Evolutionary conservation across 2,888 invertebrate genomes (phyloP).

Genomic region (Aphodius granarius): DNA sequence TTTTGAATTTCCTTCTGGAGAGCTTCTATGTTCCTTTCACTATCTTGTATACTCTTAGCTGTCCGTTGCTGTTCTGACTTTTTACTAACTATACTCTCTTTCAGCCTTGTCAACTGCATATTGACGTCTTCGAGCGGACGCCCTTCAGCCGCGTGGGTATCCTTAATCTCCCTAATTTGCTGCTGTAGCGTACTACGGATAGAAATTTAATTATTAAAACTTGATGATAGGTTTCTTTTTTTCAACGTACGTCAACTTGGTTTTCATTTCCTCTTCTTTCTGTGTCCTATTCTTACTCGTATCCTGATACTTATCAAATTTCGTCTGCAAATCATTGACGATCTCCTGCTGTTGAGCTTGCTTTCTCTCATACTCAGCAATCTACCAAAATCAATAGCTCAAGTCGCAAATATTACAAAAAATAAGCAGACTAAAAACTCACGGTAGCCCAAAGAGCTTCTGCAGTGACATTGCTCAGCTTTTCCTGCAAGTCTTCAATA

Average conservation of each 20-base stretch:
- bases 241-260: slow-evolving; percentile 54
- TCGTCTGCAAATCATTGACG: slow-evolving; percentile 19
- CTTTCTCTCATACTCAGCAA: slow-evolving; percentile 30
- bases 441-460: slow-evolving; percentile 39
- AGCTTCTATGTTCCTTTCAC: slow-evolving; percentile 51
- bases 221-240: background rate
- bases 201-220: slow-evolving; percentile 20
- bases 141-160: slow-evolving; percentile 50
- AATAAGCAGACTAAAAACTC: slow-evolving; percentile 11
- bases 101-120: slow-evolving; percentile 51
- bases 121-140: slow-evolving; percentile 43
- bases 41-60: slow-evolving; percentile 42
- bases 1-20: slow-evolving; percentile 52
- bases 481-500: slow-evolving; percentile 44
- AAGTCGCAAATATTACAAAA: background rate
- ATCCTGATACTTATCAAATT: slow-evolving; percentile 39
- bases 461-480: slow-evolving; percentile 44
- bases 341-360: slow-evolving; percentile 17
- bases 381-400: slow-evolving; percentile 21
- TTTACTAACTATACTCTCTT: slow-evolving; percentile 45
- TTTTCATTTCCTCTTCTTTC: slow-evolving; percentile 50
- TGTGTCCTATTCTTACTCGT: slow-evolving; percentile 51
- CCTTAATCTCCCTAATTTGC: slow-evolving; percentile 47
- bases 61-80: slow-evolving; percentile 47
- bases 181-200: slow-evolving; percentile 39